phyloP scores from a whole-genome alignment of 2,797 vertebrate genomes.

The Atherinosoma microstoma region DNA sequence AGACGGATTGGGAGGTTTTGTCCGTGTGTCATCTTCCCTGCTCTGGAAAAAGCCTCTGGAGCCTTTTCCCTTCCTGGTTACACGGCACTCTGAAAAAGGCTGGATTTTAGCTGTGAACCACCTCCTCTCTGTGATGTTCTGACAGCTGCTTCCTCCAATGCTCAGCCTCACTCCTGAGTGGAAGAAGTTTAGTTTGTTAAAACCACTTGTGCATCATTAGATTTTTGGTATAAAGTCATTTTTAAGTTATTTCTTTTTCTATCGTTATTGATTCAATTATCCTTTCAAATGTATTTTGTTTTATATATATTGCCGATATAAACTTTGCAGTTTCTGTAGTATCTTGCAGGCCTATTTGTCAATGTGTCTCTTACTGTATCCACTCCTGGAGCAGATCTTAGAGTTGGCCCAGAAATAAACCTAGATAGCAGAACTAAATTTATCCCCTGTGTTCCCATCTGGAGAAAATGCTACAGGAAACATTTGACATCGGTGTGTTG shows the following conservation, averaged over 20 bases:
- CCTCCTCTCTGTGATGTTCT: neutral
- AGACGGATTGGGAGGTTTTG: neutral
- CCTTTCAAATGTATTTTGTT: neutral
- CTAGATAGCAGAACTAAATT: slow-evolving; percentile 28
- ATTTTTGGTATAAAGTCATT: neutral
- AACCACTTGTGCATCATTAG: neutral
- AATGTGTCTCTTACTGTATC: slow-evolving; percentile 17
- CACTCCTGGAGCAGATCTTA: slow-evolving; percentile 16
- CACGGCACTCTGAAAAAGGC: neutral
- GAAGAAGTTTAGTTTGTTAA: neutral
- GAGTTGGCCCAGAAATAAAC: slow-evolving; percentile 28
- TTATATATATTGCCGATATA: too few species aligned
- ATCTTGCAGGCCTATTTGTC: neutral
- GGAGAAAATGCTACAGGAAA: slow-evolving; percentile 15
- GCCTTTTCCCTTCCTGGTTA: neutral
- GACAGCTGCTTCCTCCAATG: neutral
- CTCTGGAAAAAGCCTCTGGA: neutral
- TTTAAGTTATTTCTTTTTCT: too few species aligned
- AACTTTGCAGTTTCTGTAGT: neutral
- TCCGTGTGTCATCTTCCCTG: neutral
- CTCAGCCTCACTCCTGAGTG: neutral
- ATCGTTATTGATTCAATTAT: too few species aligned
- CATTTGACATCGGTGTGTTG: slow-evolving; percentile 20
- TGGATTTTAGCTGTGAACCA: neutral
- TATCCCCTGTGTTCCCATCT: slow-evolving; percentile 32